Conservation (phyloP, 2,113 vertebrate genomes). For the Variabilichromis moorii region DNA sequence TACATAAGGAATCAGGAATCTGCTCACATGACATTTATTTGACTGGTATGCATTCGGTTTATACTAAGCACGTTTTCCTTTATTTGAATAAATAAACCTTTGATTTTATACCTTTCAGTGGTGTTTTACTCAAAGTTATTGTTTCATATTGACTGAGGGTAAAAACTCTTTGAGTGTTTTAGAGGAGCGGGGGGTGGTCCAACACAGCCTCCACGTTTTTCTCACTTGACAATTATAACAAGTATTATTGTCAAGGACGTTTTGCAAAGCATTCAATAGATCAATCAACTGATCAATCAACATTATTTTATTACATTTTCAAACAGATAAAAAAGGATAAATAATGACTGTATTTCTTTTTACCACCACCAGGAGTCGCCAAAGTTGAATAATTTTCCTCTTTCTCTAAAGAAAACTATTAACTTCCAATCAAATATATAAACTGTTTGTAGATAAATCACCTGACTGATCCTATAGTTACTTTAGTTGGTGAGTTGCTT, state of each 20-base stretch:
- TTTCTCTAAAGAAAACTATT: not conserved
- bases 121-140: not conserved
- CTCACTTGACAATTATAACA: not conserved
- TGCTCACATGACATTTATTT: not conserved
- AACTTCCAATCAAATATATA: accelerated
- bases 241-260: not conserved
- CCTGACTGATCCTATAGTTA: not conserved
- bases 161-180: not conserved
- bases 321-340: not conserved
- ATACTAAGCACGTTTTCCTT: not conserved
- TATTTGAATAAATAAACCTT: not conserved
- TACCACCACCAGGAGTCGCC: not conserved
- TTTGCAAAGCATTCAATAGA: accelerated
- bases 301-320: not conserved
- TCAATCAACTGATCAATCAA: not conserved
- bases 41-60: not conserved
- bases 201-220: not conserved
- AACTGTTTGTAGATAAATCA: not conserved
- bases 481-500: not conserved
- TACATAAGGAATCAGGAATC: not conserved
- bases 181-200: not conserved
- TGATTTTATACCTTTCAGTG: not conserved
- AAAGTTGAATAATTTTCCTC: not conserved
- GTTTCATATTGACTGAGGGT: not conserved
- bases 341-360: not conserved